phyloP scores from a whole-genome alignment of 2,113 vertebrate genomes.

The Sprattus sprattus region DNA sequence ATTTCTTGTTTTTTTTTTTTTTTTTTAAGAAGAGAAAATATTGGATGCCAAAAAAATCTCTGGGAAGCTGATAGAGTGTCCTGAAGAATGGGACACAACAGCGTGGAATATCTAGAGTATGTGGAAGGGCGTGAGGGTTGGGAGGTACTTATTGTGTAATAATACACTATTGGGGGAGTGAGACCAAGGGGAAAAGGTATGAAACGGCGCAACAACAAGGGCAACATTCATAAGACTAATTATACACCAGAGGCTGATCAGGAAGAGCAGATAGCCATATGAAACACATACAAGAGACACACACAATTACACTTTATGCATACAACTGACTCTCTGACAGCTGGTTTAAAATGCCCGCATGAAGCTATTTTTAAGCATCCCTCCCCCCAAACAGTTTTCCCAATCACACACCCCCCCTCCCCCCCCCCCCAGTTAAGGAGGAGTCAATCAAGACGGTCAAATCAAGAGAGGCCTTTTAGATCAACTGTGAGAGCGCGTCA shows the following conservation, averaged over 20 bases:
- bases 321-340: background rate
- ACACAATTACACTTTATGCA: background rate
- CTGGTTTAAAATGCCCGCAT: conserved; percentile 1
- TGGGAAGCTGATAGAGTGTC: conserved; percentile 63
- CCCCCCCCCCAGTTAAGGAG: background rate
- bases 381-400: background rate
- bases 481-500: conserved; percentile 59
- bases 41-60: background rate
- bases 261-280: background rate
- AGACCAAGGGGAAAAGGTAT: background rate
- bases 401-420: too few relatives aligned
- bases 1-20: background rate
- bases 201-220: background rate
- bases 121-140: background rate
- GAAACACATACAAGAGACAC: background rate
- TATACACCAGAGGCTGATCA: background rate
- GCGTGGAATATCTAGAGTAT: conserved; percentile 52
- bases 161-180: background rate
- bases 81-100: conserved; percentile 64
- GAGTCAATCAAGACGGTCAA: background rate
- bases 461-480: conserved; percentile 37
- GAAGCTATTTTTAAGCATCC: background rate
- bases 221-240: background rate
- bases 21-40: background rate
- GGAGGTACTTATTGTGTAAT: background rate